Percentiles rank a stretch among this genome's conserved stretches.
Evolutionary conservation across 2,888 invertebrate species (phyloP).

Genomic region (Odontocerum albicorne): DNA sequence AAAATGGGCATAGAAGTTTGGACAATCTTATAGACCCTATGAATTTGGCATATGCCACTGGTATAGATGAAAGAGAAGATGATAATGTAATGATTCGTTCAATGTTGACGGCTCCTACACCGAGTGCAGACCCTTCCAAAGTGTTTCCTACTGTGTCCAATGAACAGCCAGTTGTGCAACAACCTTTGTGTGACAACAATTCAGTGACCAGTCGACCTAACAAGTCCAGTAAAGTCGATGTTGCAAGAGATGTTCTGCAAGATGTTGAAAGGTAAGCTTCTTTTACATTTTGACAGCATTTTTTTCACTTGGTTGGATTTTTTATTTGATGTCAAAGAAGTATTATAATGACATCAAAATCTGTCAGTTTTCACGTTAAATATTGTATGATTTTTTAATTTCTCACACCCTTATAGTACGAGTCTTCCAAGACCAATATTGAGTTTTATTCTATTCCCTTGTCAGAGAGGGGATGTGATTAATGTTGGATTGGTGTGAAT

Average conservation of each 20-base stretch:
- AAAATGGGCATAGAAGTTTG: not conserved
- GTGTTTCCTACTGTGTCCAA: constrained; percentile 39
- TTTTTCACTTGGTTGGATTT: no score
- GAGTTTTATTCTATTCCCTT: no score
- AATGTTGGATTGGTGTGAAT: no score
- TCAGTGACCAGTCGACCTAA: constrained; percentile 29
- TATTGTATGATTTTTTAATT: no score
- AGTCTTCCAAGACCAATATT: no score
- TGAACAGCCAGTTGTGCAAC: constrained; percentile 41
- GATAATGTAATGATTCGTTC: constrained; percentile 45
- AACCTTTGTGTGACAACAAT: constrained; percentile 24
- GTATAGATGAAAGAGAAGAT: constrained; percentile 33
- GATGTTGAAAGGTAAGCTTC: constrained; percentile 70
- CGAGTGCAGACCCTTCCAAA: constrained; percentile 37
- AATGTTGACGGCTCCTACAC: constrained; percentile 42
- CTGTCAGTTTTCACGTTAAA: no score
- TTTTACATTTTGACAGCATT: no score
- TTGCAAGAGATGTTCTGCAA: constrained; percentile 65
- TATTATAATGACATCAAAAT: no score
- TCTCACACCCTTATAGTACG: no score
- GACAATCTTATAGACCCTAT: not conserved
- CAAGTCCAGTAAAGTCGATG: constrained; percentile 43
- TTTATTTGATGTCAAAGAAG: no score
- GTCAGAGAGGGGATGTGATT: no score
- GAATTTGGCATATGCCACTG: not conserved